Percentiles rank a stretch among this genome's conserved stretches.
Evolutionary conservation across 2,888 invertebrate genomes (phyloP).

Genomic region (Latheticus oryzae): DNA sequence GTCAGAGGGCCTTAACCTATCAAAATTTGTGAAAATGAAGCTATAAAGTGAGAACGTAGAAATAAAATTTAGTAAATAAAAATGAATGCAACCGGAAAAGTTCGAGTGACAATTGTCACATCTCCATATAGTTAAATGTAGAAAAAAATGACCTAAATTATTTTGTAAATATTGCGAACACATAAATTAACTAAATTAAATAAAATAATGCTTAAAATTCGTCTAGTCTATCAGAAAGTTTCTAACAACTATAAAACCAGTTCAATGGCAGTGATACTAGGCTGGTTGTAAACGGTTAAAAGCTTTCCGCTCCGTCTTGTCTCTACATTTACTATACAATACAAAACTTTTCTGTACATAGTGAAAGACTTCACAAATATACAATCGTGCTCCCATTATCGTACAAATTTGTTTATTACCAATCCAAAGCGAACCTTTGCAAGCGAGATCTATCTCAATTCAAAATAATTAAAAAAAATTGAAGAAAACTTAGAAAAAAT

Average conservation of each 20-base stretch:
- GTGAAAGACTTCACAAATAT: slow-evolving; percentile 60
- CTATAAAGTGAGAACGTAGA: too few relatives aligned
- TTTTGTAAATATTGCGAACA: slow-evolving; percentile 58
- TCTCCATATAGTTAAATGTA: too few relatives aligned
- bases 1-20: too few relatives aligned
- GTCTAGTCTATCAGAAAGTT: slow-evolving; percentile 54
- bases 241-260: slow-evolving; percentile 56
- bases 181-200: slow-evolving; percentile 54
- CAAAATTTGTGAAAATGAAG: too few relatives aligned
- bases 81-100: too few relatives aligned
- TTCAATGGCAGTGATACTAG: slow-evolving; percentile 60
- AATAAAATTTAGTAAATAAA: too few relatives aligned
- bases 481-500: slow-evolving; percentile 25
- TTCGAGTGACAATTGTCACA: too few relatives aligned
- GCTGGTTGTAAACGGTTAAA: slow-evolving; percentile 60
- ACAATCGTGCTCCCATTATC: slow-evolving; percentile 49
- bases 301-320: slow-evolving; percentile 49
- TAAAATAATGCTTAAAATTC: slow-evolving; percentile 52
- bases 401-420: slow-evolving; percentile 43
- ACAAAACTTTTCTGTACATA: slow-evolving; percentile 61
- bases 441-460: slow-evolving; percentile 48
- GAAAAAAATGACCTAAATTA: slow-evolving; percentile 46
- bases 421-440: slow-evolving; percentile 51
- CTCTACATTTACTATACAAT: slow-evolving; percentile 59
- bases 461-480: slow-evolving; percentile 22